Base-by-base conservation (phyloP, 2,797 vertebrate species). In the Mormyrus proboscirostris region DNA sequence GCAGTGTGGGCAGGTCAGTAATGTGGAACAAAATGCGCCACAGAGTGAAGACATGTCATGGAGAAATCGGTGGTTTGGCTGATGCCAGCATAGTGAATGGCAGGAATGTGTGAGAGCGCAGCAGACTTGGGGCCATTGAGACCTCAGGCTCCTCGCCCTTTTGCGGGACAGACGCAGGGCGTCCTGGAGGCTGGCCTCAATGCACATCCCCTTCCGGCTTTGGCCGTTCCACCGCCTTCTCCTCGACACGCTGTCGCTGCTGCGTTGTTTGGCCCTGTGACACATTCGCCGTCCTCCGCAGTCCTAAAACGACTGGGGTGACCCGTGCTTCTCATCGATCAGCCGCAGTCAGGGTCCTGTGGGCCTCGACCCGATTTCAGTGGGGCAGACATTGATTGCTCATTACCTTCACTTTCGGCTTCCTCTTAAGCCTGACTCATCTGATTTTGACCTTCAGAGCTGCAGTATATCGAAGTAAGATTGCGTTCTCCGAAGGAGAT, bases 1-100 rank as follows among this genome's bases (percentile, higher is more conserved):
- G 90, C 90, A 92, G 92, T 92, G 92, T 91, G 88, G 91, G 91
- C 90, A 91, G 90, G 85, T 76, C 91, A 89, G 87, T 87, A 90
- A 90, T 92, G 88, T 84, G 87, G 87, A 91, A 89, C 86, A 91
- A 89, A 69, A 86, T 22, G 88, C 88, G 90, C 90, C 90, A 91
- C 82, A 85, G 90, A 92, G 90, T 88, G 76, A 85, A 89, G 91
- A 91, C 82, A 59, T 88, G 90, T 90, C 91, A 91, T 90, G 89
- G 92, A 92, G 91, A 90, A 89, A 86, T 89, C 55, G 92, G 90
- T 92, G 91, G 90, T 88, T 83, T 59, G 84, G 91, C 91, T 91
- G 89, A 90, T 88, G 79, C 90, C 86, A 62, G 4, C 47, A 89
- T 85, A 90, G 90, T 86, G 87, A 88, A 79, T 79, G 88, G 90